Evolutionary conservation across 2,888 invertebrate genomes (phyloP), one percentile per base, ranked within the genome.

Genomic region (Smittia aterrima): DNA sequence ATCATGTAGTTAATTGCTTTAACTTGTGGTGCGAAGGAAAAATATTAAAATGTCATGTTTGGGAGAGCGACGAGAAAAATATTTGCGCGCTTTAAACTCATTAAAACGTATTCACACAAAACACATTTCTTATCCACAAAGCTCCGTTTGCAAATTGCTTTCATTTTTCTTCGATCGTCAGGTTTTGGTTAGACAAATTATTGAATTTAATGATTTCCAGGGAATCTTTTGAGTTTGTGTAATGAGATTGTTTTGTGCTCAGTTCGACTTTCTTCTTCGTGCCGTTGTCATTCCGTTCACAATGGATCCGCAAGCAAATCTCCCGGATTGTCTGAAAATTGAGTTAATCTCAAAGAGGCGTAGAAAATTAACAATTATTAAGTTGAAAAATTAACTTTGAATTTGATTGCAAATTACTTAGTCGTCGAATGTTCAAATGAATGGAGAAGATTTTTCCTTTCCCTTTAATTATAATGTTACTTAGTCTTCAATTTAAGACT

Each of bases 161-260:
- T 25, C 25, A 64, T 64, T 25, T 64, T 64, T 64, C 13, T 64
- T 27, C 64, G 4, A 32, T 32, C 32, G 32, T 32, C 32, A 64
- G 18, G 11, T n/a, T 13, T 47, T 22, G 18, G 58, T 22, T 58
- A 22, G 20, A 22, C 58, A 58, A 68, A 70, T 70, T 70, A 70
- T 70, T 70, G 70, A 70, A 70, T 70, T 70, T 70, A 70, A 70
- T 70, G 70, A 70, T 70, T 70, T 70, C 54, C 41, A 41, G 16
- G 41, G 54, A 54, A 70, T 16, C 27, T 53, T 27, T 27, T 70
- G 27, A 25, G 32, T 70, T 70, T 70, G 67, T 67, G 38, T n/a
- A 22, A 22, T 47, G 47, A 47, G 16, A 16, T 47, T 47, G 47
- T 47, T 47, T 47, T 47, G 47, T 47, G 9, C 32, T 32, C 32